Percentiles rank a stretch among this genome's conserved stretches.
Conservation (phyloP, 2,888 invertebrate genomes). For the Neoaliturus tenellus region DNA sequence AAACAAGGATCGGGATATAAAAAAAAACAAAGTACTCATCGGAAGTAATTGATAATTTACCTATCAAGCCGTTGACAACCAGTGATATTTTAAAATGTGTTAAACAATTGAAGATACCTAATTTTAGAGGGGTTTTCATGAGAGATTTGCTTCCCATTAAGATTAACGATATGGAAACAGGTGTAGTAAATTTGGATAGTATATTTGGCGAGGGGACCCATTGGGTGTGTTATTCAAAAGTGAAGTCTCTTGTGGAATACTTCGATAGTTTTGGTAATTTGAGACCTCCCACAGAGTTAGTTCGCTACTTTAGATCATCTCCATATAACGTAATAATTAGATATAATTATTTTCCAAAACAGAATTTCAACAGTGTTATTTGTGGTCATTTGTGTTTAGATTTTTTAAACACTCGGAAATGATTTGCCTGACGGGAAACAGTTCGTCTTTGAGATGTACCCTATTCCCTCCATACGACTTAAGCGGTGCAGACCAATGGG, state of each 20-base stretch:
- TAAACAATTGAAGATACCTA: background rate
- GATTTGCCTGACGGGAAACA: conserved; percentile 38
- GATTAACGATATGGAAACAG: background rate
- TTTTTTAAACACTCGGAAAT: background rate
- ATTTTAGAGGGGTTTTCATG: conserved; percentile 39
- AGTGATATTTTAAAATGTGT: background rate
- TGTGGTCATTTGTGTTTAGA: conserved; percentile 30
- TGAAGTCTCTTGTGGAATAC: background rate
- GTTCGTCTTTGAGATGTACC: conserved; percentile 15
- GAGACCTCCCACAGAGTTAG: background rate
- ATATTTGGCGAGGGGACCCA: background rate
- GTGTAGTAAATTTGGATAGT: conserved; percentile 1
- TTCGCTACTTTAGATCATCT: background rate
- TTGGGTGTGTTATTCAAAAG: conserved; percentile 18
- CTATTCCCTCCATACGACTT: conserved; percentile 25
- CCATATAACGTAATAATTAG: background rate
- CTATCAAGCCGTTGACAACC: background rate
- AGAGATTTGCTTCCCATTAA: background rate
- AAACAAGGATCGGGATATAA: background rate
- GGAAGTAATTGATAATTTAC: background rate
- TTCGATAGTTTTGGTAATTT: conserved; percentile 22
- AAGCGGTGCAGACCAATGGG: background rate
- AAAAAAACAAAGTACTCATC: background rate
- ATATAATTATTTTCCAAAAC: conserved; percentile 22
- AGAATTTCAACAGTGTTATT: background rate